These are phyloP conservation scores for Phyllotreta striolata DNA, from an alignment of 2,888 invertebrate species.

Conservation along the genomic window DNA sequence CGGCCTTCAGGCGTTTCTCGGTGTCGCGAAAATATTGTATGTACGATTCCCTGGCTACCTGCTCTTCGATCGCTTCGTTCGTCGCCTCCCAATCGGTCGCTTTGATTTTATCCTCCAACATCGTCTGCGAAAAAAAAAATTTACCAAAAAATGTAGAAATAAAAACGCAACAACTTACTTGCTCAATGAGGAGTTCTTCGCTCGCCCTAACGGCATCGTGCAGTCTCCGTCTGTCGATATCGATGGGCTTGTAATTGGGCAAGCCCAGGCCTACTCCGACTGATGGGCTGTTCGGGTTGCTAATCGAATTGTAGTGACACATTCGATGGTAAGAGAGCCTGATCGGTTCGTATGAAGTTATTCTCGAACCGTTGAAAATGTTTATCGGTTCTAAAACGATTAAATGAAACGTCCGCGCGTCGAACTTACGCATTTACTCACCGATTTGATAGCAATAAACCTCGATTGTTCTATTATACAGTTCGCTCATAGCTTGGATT, in stretches of 20 bases:
- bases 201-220: constrained; percentile 79
- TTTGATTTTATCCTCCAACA: constrained; percentile 88
- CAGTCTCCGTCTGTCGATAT: constrained; percentile 74
- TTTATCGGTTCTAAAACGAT: constrained; percentile 77
- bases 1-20: constrained; percentile 57
- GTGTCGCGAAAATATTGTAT: constrained; percentile 69
- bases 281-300: constrained; percentile 82
- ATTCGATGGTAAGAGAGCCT: constrained; percentile 86
- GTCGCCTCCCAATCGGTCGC: constrained; percentile 94
- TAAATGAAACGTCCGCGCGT: constrained; percentile 5
- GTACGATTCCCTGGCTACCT: constrained; percentile 86
- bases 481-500: constrained; percentile 89
- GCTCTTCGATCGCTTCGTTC: constrained; percentile 88
- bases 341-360: constrained; percentile 80
- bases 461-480: constrained; percentile 87
- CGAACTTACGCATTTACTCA: constrained; percentile 52
- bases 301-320: constrained; percentile 88
- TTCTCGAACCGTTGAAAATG: constrained; percentile 81
- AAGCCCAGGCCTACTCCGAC: constrained; percentile 86
- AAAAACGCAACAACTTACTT: constrained; percentile 62
- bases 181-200: constrained; percentile 81
- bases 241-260: constrained; percentile 79
- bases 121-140: constrained; percentile 66
- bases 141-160: too few species aligned
- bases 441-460: constrained; percentile 81